A percentile compares a stretch with the other conserved stretches of the same genome.
phyloP scores from a whole-genome alignment of 2,113 vertebrate species.

The Poeciliopsis occidentalis region DNA sequence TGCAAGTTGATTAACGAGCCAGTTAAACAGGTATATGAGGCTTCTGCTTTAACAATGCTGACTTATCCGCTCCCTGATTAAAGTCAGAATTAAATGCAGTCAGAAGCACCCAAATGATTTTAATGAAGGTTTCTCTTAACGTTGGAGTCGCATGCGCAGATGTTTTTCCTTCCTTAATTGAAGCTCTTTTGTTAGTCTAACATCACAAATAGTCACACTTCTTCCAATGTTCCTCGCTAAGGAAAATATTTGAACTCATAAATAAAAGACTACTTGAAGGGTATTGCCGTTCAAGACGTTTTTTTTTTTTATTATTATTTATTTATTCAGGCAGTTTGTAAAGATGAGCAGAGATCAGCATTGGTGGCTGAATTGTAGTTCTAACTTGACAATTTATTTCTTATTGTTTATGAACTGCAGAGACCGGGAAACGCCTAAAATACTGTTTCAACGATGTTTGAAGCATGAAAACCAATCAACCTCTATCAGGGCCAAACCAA shows the following conservation, averaged over 20 bases:
- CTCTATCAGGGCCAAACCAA: too few species aligned
- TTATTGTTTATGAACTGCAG: background rate
- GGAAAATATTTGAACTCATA: conserved; percentile 23
- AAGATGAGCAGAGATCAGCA: background rate
- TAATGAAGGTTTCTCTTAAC: too few species aligned
- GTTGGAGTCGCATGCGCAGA: too few species aligned
- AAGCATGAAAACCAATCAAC: background rate
- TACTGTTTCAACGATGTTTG: background rate
- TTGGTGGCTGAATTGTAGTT: background rate
- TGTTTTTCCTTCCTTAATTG: too few species aligned
- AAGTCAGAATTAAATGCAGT: too few species aligned
- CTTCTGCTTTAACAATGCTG: conserved; percentile 67
- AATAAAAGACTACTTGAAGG: conserved; percentile 25
- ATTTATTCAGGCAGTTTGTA: background rate
- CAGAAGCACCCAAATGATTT: too few species aligned
- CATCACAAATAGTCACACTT: background rate
- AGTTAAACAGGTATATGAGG: conserved; percentile 64
- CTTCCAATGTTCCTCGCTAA: conserved; percentile 25
- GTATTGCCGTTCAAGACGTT: conserved; percentile 4
- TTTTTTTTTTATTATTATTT: background rate
- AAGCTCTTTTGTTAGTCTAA: conserved; percentile 15
- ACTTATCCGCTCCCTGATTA: too few species aligned
- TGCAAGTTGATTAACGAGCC: conserved; percentile 68
- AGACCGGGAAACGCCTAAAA: background rate
- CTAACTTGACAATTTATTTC: background rate